These are phyloP conservation scores for Prunella fulvescens DNA, from an alignment of 2,113 vertebrate species.

Conservation along the genomic window DNA sequence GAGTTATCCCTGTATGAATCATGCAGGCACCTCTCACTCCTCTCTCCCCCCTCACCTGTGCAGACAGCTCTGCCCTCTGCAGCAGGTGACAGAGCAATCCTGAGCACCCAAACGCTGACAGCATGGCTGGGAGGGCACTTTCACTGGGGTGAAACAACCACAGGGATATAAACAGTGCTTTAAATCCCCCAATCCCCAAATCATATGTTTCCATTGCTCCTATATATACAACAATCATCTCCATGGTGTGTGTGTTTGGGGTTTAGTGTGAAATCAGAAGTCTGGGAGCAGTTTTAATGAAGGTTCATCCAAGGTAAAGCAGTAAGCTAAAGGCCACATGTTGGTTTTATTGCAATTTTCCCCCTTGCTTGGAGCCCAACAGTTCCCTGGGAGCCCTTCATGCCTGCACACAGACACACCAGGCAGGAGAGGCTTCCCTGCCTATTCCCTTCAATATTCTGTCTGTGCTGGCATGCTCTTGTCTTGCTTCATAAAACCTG, in stretches of 20 bases:
- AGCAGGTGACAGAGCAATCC: not conserved
- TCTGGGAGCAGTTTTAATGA: not conserved
- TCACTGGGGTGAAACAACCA: not conserved
- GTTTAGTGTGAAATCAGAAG: not conserved
- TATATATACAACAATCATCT: not conserved
- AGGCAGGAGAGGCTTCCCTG: constrained; percentile 18
- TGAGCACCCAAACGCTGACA: fast-evolving
- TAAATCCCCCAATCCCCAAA: not conserved
- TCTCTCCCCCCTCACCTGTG: not conserved
- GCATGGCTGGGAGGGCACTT: not conserved
- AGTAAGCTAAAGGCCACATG: constrained; percentile 56
- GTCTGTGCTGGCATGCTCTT: constrained; percentile 48
- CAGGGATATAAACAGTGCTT: not conserved
- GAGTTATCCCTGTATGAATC: not conserved
- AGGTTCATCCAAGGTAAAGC: constrained; percentile 55
- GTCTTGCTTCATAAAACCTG: constrained; percentile 63
- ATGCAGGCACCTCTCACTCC: not conserved
- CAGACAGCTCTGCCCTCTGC: not conserved
- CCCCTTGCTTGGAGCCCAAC: constrained; percentile 26
- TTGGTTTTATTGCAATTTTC: constrained; percentile 50
- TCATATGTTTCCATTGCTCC: not conserved
- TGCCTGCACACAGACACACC: constrained; percentile 45
- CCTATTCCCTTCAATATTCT: not conserved
- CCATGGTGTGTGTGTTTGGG: not conserved
- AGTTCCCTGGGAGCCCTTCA: constrained; percentile 34